Evolutionary conservation across 2,888 invertebrate genomes (phyloP), one percentile per base, ranked within the genome.

Genomic region (Perdita meconis): DNA sequence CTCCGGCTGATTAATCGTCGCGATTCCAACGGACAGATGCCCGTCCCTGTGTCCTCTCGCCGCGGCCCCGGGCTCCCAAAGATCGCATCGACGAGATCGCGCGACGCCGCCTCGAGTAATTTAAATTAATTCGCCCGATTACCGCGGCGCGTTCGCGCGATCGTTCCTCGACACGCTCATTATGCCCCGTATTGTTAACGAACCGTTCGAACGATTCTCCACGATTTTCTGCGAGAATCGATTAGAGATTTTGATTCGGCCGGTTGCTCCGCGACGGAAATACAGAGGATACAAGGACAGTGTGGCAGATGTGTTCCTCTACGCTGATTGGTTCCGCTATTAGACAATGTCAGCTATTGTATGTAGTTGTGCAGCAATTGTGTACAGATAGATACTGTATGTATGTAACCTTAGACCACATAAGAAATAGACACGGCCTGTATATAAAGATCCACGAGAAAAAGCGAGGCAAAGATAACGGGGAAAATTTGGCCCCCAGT

Each of bases 101-200:
- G 42, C 56, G 44, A 59, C 57, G 34, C 57, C 66, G 64, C 67
- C 22, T 55, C 74, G 30, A 64, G 73, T 69, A 77, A 81, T 74
- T 85, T 66, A 71, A 85, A 85, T 85, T 78, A 84, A 81, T 83
- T 67, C 73, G 64, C 61, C n/a, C 55, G 80, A 84, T 75, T 68
- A 73, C 51, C 56, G 40, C 55, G 77, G 42, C 57, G 57, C 65
- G 60, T 64, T 51, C 71, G 60, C 77, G 44, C 36, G 55, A 47
- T 36, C 71, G 61, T 36, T 60, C 69, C 3, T 67, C 55, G 68
- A 69, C 60, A 64, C 59, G 70, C 53, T 66, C 65, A 53, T 78
- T 78, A 57, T 65, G 42, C 56, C 40, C 36, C 26, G 30, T 8
- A 68, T 80, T 74, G 53, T 80, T 60, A 72, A 72, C 64, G 50